A percentile compares a stretch with the other conserved stretches of the same genome.
Conservation (phyloP, 2,797 vertebrate species). For the Parambassis ranga region DNA sequence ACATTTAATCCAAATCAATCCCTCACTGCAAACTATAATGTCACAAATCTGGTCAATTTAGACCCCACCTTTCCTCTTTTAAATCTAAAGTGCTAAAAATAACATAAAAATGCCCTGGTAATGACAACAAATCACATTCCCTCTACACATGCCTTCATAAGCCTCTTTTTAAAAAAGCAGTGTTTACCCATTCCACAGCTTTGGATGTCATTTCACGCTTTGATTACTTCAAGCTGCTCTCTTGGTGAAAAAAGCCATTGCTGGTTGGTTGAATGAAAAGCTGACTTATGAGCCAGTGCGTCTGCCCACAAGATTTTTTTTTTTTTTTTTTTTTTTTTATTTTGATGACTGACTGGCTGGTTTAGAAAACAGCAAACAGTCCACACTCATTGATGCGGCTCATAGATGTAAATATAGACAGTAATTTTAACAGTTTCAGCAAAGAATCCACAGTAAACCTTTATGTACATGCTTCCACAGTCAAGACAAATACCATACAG, state of each 20-base stretch:
- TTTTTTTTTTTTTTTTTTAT: no score
- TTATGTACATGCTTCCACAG: neutral
- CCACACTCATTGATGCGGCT: conserved; percentile 1
- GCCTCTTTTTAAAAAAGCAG: conserved; percentile 14
- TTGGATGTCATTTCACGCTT: conserved; percentile 57
- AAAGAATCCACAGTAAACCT: neutral
- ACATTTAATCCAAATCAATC: neutral
- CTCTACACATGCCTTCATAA: neutral
- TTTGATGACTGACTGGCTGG: conserved; percentile 15
- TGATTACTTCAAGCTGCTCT: conserved; percentile 55
- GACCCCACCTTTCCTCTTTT: neutral
- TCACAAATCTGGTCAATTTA: neutral
- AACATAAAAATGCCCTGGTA: conserved; percentile 9
- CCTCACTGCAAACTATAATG: neutral
- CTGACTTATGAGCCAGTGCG: neutral
- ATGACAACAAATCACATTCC: conserved; percentile 19
- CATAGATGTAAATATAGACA: conserved; percentile 16
- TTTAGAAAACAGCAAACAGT: conserved; percentile 29
- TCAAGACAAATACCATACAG: neutral
- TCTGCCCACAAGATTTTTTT: conserved; percentile 2
- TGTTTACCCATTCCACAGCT: conserved; percentile 27
- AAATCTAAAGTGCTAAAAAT: conserved; percentile 17
- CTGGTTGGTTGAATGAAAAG: conserved; percentile 10
- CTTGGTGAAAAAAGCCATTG: conserved; percentile 10
- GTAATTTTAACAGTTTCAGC: neutral